Evolutionary conservation across 2,888 invertebrate species (phyloP).

Genomic region (Heliconius aoede): DNA sequence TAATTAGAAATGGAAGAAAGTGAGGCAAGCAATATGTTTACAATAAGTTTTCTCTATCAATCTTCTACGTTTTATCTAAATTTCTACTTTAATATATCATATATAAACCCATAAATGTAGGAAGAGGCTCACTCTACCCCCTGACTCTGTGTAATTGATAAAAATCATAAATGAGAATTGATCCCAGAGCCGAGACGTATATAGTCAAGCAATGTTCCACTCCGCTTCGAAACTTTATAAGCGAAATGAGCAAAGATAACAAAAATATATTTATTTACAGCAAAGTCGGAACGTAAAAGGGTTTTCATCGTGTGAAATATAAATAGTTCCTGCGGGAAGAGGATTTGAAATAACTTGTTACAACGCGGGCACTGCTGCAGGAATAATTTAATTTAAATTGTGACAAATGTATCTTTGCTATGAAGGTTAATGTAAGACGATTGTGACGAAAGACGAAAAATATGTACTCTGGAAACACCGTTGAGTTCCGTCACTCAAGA

Average conservation of each 20-base stretch:
- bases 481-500: no score
- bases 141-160: no score
- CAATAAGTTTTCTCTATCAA: no score
- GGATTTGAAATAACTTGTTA: not conserved
- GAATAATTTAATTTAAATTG: not conserved
- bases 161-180: no score
- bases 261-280: not conserved
- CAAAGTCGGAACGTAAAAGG: not conserved
- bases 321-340: not conserved
- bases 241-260: not conserved
- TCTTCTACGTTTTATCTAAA: no score
- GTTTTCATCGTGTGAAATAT: not conserved
- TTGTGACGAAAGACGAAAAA: no score
- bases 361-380: not conserved
- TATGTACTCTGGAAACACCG: no score
- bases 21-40: no score
- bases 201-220: not conserved
- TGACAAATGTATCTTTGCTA: not conserved
- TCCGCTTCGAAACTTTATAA: not conserved
- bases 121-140: no score
- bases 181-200: not conserved
- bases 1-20: no score
- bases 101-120: no score
- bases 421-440: not conserved
- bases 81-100: no score